Evolutionary conservation across 2,888 invertebrate species (phyloP).

Genomic region (Caenorhabditis sp.): DNA sequence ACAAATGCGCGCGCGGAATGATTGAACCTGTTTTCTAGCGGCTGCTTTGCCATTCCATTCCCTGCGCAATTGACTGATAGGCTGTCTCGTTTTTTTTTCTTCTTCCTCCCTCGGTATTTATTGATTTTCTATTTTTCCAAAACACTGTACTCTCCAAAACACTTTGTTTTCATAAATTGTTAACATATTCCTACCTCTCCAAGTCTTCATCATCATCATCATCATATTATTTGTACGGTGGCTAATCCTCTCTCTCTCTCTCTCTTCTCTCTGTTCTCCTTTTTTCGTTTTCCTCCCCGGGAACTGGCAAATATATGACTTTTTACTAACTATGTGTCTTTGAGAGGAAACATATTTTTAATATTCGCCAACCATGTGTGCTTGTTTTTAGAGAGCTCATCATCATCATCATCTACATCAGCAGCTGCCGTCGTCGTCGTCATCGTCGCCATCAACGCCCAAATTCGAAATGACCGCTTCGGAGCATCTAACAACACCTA

Average conservation of each 20-base stretch:
- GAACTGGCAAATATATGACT: too few species aligned
- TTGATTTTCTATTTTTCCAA: neutral
- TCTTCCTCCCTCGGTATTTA: neutral
- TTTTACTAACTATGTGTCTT: too few species aligned
- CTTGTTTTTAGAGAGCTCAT: slow-evolving; percentile 16
- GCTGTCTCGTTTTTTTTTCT: neutral
- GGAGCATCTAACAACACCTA: slow-evolving; percentile 34
- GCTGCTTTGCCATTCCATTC: neutral
- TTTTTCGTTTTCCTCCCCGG: too few species aligned
- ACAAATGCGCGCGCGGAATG: neutral
- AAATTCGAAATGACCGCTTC: slow-evolving; percentile 37
- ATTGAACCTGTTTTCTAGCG: neutral
- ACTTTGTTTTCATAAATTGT: neutral
- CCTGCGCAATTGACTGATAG: neutral
- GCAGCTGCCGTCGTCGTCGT: neutral
- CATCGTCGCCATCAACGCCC: slow-evolving; percentile 9
- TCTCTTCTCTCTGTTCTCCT: too few species aligned
- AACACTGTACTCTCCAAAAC: neutral
- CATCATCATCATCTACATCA: neutral
- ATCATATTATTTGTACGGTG: too few species aligned
- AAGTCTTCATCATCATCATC: too few species aligned
- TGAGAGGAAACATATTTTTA: neutral
- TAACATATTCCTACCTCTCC: too few species aligned
- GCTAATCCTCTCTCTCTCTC: too few species aligned
- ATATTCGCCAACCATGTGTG: slow-evolving; percentile 8